phyloP scores from a whole-genome alignment of 1,140 invertebrate species.

The Portunus trituberculatus region DNA sequence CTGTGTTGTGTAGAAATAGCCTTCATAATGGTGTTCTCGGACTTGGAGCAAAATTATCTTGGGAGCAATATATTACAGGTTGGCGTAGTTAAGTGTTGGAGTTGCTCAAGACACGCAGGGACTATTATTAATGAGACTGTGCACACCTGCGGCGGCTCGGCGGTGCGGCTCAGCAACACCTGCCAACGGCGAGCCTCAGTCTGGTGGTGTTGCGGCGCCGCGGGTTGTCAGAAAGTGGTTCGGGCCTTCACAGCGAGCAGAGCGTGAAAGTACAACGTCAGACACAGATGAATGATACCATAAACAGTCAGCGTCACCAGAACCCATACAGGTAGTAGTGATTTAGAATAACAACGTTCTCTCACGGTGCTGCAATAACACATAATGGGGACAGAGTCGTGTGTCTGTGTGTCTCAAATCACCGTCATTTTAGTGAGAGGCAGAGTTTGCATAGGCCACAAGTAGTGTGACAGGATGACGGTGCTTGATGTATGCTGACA shows the following conservation, averaged over 20 bases:
- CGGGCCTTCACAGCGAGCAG: neutral
- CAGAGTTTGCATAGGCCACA: neutral
- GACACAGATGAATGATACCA: neutral
- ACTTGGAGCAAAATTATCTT: neutral
- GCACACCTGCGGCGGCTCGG: neutral
- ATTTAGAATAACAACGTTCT: too few relatives aligned
- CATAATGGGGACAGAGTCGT: too few relatives aligned
- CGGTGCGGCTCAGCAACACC: neutral
- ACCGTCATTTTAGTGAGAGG: neutral
- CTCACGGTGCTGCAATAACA: too few relatives aligned
- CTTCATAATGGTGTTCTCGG: neutral
- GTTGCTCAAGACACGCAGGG: neutral
- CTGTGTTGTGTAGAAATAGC: neutral
- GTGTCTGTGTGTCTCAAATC: neutral
- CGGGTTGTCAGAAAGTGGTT: neutral
- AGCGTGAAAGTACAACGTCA: neutral
- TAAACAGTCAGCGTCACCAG: too few relatives aligned
- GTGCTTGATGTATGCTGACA: neutral
- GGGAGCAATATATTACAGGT: neutral
- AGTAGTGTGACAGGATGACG: neutral
- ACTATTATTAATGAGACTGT: neutral
- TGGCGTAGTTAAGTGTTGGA: neutral
- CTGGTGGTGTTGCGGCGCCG: neutral
- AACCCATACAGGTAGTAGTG: too few relatives aligned
- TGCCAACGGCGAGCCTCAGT: neutral